These are phyloP conservation scores for Lepidurus arcticus DNA, from an alignment of 1,140 invertebrate species.

Conservation along the genomic window DNA sequence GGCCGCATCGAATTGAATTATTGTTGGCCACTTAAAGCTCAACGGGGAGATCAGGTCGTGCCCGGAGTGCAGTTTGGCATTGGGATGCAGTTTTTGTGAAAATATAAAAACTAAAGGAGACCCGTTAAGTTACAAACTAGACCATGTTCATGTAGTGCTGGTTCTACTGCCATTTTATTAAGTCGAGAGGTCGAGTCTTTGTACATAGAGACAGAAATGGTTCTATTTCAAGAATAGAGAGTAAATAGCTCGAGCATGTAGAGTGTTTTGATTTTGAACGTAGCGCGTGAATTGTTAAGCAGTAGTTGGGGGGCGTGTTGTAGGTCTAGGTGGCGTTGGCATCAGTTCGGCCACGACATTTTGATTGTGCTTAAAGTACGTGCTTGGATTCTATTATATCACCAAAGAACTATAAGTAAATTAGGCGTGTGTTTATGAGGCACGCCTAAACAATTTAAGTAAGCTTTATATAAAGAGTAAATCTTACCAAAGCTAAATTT, in stretches of 20 bases:
- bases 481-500: too few relatives aligned
- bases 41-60: conserved; percentile 50
- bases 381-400: not conserved
- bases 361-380: not conserved
- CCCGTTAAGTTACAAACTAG: not conserved
- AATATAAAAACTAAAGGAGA: not conserved
- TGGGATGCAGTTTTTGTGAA: conserved; percentile 59
- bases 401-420: not conserved
- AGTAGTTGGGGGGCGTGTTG: not conserved
- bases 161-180: not conserved
- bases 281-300: too few relatives aligned
- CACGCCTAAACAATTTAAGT: not conserved
- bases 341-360: not conserved
- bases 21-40: conserved; percentile 57
- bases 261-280: too few relatives aligned
- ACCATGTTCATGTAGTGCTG: not conserved
- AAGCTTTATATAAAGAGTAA: not conserved
- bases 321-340: not conserved
- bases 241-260: not conserved
- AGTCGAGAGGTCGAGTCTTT: not conserved
- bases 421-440: conserved; percentile 7
- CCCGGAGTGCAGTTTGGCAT: conserved; percentile 65
- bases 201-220: not conserved
- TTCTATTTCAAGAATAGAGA: not conserved
- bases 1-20: conserved; percentile 83